phyloP scores from a whole-genome alignment of 2,888 invertebrate species.

The Spatulosminthurus flaviceps region DNA sequence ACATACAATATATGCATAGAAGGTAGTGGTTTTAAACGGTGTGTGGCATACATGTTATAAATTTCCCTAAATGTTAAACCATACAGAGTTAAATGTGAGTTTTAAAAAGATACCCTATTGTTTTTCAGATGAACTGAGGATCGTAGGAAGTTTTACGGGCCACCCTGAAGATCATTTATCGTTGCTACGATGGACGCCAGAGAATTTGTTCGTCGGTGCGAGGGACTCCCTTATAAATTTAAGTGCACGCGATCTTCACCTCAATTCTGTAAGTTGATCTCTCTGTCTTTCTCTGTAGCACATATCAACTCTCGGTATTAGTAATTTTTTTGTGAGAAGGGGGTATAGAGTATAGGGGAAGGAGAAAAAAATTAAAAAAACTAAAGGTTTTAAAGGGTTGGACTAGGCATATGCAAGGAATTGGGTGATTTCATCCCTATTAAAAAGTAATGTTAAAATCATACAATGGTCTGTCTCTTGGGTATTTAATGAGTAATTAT shows the following conservation, averaged over 20 bases:
- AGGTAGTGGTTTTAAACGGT: constrained; percentile 23
- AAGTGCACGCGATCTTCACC: constrained; percentile 59
- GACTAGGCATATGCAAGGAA: neutral
- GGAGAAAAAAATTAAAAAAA: too few relatives aligned
- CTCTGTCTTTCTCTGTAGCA: neutral
- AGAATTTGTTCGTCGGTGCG: constrained; percentile 59
- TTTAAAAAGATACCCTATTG: neutral
- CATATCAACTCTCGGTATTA: neutral
- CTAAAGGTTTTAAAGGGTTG: too few relatives aligned
- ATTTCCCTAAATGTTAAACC: neutral
- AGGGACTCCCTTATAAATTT: constrained; percentile 59
- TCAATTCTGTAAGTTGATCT: constrained; percentile 56
- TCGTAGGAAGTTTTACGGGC: constrained; percentile 59
- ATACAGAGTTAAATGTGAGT: neutral
- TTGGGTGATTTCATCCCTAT: neutral
- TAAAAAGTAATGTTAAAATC: neutral
- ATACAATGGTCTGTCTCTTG: neutral
- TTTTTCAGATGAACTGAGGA: constrained; percentile 60
- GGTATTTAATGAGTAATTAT: constrained; percentile 8
- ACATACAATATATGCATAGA: neutral
- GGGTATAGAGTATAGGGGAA: too few relatives aligned
- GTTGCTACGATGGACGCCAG: constrained; percentile 55
- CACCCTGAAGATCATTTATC: constrained; percentile 62
- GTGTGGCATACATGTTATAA: neutral
- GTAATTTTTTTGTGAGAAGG: neutral